Percentiles rank a stretch among this genome's conserved stretches.
Conservation (phyloP, 2,797 vertebrate species). For the Diceros bicornis region DNA sequence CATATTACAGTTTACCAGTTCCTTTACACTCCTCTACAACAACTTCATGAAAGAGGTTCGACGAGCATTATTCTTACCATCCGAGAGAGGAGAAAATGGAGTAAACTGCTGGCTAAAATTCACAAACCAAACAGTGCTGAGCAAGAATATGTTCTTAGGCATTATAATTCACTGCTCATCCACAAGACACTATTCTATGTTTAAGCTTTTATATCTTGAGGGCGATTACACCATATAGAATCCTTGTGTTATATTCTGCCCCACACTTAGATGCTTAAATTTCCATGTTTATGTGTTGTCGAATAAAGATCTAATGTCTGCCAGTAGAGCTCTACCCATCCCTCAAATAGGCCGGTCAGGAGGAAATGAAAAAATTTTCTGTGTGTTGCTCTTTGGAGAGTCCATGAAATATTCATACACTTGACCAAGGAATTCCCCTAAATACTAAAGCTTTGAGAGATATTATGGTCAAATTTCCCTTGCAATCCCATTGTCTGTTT, state of each 20-base stretch:
- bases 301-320: constrained; percentile 16
- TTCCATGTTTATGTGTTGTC: background rate
- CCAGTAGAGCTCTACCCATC: background rate
- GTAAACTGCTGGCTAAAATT: background rate
- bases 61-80: background rate
- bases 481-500: constrained; percentile 31
- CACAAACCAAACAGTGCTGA: background rate
- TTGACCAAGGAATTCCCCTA: constrained; percentile 47
- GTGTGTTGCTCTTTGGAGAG: constrained; percentile 39
- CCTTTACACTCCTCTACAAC: background rate
- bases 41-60: background rate
- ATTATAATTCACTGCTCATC: background rate
- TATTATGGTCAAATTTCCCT: constrained; percentile 70
- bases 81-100: background rate
- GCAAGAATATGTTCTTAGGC: background rate
- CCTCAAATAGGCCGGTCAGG: background rate
- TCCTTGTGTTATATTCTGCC: background rate
- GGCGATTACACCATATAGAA: background rate
- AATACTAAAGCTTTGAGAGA: constrained; percentile 45
- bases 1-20: background rate
- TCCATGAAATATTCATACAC: constrained; percentile 63
- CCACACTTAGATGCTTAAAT: background rate
- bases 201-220: background rate
- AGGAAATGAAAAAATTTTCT: constrained; percentile 58
- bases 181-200: background rate